These are phyloP conservation scores for Andrena camellia DNA, from an alignment of 2,888 invertebrate genomes.

Conservation along the genomic window DNA sequence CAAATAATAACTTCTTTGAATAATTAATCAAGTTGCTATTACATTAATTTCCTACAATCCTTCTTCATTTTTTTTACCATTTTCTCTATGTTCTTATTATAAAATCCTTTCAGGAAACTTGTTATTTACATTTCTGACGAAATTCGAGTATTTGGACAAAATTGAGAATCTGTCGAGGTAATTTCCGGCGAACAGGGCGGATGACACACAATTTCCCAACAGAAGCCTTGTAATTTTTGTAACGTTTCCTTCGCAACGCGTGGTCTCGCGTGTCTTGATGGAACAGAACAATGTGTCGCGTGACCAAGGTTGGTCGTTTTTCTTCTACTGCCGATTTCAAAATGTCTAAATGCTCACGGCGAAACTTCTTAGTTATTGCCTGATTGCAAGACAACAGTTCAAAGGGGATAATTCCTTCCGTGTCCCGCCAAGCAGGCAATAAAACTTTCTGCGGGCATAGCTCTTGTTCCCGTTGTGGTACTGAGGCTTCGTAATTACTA, in stretches of 20 bases:
- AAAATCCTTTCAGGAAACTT: neutral
- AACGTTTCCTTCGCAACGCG: neutral
- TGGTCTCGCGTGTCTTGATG: neutral
- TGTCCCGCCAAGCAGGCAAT: neutral
- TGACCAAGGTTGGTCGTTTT: conserved; percentile 5
- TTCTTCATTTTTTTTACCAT: no score
- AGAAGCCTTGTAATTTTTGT: neutral
- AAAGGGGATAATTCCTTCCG: neutral
- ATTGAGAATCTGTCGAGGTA: neutral
- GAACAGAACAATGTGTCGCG: neutral
- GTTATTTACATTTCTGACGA: neutral
- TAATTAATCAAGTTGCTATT: no score
- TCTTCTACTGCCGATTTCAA: conserved; percentile 10
- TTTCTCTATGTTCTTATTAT: no score
- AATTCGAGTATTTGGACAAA: neutral
- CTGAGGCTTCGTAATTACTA: no score
- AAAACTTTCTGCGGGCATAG: neutral
- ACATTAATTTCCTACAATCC: no score
- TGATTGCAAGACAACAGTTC: conserved; percentile 6
- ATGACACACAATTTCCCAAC: no score
- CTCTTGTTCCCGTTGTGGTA: neutral
- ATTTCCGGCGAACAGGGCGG: no score
- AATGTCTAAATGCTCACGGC: neutral
- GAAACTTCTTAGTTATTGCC: conserved; percentile 5
- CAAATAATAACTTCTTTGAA: no score